Evolutionary conservation across 2,113 vertebrate genomes (phyloP), one percentile per base, ranked within the genome.

Genomic region (Oreochromis tanganicae): DNA sequence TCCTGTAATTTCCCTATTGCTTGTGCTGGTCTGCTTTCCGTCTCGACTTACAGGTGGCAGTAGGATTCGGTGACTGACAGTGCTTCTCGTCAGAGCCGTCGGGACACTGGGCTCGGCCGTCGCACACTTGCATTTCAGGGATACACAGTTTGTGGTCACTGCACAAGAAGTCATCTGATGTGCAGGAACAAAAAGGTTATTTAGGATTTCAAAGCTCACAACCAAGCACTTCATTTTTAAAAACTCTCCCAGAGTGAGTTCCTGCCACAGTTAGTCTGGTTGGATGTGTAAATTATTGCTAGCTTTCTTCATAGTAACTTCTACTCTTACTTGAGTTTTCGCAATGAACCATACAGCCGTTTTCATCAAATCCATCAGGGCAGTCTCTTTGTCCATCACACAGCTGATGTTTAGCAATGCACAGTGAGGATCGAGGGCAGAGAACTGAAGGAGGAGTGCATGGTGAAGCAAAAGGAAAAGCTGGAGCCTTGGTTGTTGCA

Each of bases 381-480:
- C 98, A 98, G 94, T 98, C 97, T 11, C 14, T 91, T 27, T 94
- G 93, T 10, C 97, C 96, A 19, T 98, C 97, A 48, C 98, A 98
- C 52, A 97, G 10, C 32, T 96, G 96, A 41, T 95, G 93, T 14
- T 87, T 90, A 83, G 96, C 89, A 75, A 99, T 85, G 0, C 97
- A 98, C 61, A 94, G 85, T 0, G 91, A 88, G 14, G 96, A 96
- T 0, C 95, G 94, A 4, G 7, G 95, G 91, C 97, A 99, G 34
- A 75, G 89, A 21, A 96, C 29, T 6, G 96, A 97, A 0, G 96
- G 96, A 54, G 89, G 88, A n/a, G 89, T 52, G 89, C 97, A 98
- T 21, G 73, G 10, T 5, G 87, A 34, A 14, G 52, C 9, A 2
- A 84, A 2, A 1, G 24, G 16, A 7, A 2, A 5, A 50, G 36